Conservation (phyloP, 2,797 vertebrate species). For the Pantherophis vulpinus region DNA sequence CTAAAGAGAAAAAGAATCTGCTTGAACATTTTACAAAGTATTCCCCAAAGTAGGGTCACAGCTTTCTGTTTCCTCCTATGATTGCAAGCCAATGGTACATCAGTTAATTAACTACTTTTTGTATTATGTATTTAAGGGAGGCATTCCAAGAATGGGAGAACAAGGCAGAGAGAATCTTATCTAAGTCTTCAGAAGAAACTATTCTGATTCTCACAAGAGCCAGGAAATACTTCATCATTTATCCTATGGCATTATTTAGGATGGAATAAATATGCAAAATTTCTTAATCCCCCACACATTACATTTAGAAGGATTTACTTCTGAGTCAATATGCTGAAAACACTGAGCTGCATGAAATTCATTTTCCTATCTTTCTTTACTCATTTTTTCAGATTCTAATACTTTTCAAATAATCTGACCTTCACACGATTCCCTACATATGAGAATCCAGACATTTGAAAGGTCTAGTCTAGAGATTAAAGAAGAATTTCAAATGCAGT, state of each 20-base stretch:
- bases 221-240: neutral
- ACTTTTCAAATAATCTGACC: neutral
- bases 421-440: neutral
- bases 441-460: neutral
- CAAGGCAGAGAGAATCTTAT: neutral
- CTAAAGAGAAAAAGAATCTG: constrained; percentile 65
- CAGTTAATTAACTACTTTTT: neutral
- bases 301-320: neutral
- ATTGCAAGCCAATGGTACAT: neutral
- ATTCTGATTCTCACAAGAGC: neutral
- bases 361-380: neutral
- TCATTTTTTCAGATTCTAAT: neutral
- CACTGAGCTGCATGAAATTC: neutral
- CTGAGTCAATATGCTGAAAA: neutral
- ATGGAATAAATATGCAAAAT: neutral
- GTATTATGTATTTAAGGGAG: neutral
- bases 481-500: neutral
- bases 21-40: constrained; percentile 64
- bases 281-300: neutral
- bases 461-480: neutral
- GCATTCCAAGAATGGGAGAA: neutral
- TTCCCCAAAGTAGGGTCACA: constrained; percentile 29
- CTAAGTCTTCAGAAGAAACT: neutral
- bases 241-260: neutral
- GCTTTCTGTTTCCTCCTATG: neutral